Conservation (phyloP, 2,888 invertebrate species). For the Polyploca ridens region DNA sequence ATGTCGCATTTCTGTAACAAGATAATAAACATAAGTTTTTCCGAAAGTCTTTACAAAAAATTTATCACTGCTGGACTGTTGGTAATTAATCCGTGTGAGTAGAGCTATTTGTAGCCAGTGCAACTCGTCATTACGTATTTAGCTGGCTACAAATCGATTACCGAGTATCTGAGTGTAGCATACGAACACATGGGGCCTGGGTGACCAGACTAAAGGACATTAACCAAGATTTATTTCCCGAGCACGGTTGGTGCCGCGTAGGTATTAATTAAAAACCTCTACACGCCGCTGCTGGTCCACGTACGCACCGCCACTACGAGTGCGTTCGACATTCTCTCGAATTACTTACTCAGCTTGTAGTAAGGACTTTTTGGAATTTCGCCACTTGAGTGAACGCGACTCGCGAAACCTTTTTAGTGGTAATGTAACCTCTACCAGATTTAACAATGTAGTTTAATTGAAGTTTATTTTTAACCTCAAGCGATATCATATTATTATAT, state of each 20-base stretch:
- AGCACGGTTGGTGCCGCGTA: constrained; percentile 49
- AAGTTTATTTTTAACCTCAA: too few species aligned
- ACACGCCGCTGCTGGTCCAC: constrained; percentile 50
- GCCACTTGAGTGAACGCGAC: constrained; percentile 1
- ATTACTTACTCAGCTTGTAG: constrained; percentile 50
- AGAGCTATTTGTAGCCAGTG: neutral
- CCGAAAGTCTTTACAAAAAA: constrained; percentile 4
- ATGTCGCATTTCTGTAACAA: constrained; percentile 89
- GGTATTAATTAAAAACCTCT: constrained; percentile 81
- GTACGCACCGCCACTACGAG: constrained; percentile 41
- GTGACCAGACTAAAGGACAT: constrained; percentile 78
- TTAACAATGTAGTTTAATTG: neutral
- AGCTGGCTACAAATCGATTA: constrained; percentile 56
- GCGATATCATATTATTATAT: too few species aligned
- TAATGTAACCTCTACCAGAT: neutral
- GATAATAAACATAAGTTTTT: constrained; percentile 7
- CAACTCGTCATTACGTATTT: constrained; percentile 24
- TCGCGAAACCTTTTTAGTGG: neutral
- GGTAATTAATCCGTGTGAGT: neutral
- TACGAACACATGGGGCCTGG: constrained; percentile 59
- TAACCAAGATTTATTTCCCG: constrained; percentile 80
- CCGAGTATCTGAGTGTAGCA: constrained; percentile 49
- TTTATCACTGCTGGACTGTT: neutral
- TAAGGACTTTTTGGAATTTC: constrained; percentile 24
- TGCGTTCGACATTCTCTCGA: constrained; percentile 57